Evolutionary conservation across 2,888 invertebrate species (phyloP).

Genomic region (Zonitis immaculata): DNA sequence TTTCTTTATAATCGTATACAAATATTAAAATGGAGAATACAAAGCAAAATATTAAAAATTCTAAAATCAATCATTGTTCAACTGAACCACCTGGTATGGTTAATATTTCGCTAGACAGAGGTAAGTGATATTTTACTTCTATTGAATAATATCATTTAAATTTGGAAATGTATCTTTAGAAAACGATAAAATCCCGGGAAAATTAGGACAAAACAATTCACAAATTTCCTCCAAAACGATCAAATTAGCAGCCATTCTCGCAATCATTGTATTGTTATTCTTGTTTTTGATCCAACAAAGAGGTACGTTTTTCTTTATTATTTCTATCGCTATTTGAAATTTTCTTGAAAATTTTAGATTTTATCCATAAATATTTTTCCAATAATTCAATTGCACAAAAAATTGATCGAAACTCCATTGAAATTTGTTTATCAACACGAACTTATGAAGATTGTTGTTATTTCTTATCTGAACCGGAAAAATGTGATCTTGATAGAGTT

Average conservation of each 20-base stretch:
- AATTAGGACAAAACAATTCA: background rate
- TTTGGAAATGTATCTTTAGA: background rate
- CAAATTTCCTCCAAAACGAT: background rate
- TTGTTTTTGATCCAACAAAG: background rate
- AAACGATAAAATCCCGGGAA: background rate
- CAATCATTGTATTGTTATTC: background rate
- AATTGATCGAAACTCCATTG: constrained; percentile 22
- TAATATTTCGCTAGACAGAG: background rate
- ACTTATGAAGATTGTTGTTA: constrained; percentile 34
- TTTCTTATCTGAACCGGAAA: constrained; percentile 12
- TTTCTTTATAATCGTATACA: background rate
- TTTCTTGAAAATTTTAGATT: background rate
- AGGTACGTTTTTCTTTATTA: background rate
- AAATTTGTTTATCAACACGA: constrained; percentile 26
- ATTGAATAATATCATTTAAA: background rate
- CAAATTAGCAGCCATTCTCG: background rate
- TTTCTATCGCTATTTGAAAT: background rate
- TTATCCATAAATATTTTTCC: background rate
- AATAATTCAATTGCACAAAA: background rate
- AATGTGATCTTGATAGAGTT: background rate
- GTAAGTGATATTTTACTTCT: background rate
- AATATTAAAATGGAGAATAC: background rate
- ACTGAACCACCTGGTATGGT: background rate
- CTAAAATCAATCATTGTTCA: background rate
- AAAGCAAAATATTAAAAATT: background rate